Conservation (phyloP, 2,888 invertebrate species). For the Smittia sp. region DNA sequence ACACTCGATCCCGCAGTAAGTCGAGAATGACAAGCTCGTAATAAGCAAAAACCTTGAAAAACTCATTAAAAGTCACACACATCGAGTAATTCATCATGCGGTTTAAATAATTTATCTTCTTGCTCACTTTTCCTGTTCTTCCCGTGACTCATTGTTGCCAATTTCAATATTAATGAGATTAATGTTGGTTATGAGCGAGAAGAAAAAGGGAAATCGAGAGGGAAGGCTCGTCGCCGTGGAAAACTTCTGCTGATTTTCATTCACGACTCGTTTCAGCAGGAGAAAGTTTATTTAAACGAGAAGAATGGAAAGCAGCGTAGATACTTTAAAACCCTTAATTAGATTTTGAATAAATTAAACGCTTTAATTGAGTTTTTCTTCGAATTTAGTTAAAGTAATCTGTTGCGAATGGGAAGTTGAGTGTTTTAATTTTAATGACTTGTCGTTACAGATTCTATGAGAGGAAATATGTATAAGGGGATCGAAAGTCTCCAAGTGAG, state of each 20-base stretch:
- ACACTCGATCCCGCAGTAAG: background rate
- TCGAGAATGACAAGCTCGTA: background rate
- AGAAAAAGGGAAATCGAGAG: slow-evolving; percentile 1
- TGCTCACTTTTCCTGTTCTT: background rate
- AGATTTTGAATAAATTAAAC: slow-evolving; percentile 29
- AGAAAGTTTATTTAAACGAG: slow-evolving; percentile 8
- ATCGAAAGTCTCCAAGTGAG: background rate
- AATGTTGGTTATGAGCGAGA: background rate
- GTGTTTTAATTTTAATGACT: slow-evolving; percentile 19
- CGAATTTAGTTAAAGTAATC: slow-evolving; percentile 9
- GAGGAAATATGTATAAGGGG: too few species aligned
- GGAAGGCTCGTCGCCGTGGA: background rate
- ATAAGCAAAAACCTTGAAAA: slow-evolving; percentile 13
- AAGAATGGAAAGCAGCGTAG: slow-evolving; percentile 21
- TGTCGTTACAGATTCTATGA: background rate
- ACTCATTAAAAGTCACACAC: slow-evolving; percentile 16
- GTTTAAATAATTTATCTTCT: slow-evolving; percentile 15
- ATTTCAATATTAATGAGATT: slow-evolving; percentile 32
- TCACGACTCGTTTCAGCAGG: background rate
- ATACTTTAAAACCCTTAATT: slow-evolving; percentile 30
- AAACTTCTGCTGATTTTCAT: background rate
- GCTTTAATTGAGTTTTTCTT: slow-evolving; percentile 26
- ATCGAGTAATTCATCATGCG: slow-evolving; percentile 20
- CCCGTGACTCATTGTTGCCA: slow-evolving; percentile 10
- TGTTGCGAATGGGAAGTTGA: background rate